These are phyloP conservation scores for Felis chaus DNA, from an alignment of 2,113 vertebrate genomes.

Conservation along the genomic window DNA sequence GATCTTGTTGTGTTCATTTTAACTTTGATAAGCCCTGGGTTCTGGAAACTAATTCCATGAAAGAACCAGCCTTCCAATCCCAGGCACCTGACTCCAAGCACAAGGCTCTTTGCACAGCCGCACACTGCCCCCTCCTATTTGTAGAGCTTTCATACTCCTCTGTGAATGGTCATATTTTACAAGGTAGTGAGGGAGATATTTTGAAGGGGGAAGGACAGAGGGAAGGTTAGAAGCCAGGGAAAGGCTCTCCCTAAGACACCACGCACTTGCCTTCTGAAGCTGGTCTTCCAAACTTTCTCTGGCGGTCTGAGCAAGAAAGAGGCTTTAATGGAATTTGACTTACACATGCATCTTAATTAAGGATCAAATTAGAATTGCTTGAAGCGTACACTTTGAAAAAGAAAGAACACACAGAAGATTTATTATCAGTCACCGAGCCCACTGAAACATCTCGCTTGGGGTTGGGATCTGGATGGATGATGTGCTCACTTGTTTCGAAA, in stretches of 20 bases:
- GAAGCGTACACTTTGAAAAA: conserved; percentile 34
- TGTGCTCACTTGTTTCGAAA: background rate
- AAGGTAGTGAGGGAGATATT: background rate
- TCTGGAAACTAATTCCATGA: background rate
- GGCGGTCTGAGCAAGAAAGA: conserved; percentile 24
- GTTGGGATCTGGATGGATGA: background rate
- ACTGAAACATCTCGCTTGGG: background rate
- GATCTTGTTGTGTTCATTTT: background rate
- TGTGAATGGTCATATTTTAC: background rate
- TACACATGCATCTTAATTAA: conserved; percentile 71
- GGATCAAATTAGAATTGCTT: conserved; percentile 57
- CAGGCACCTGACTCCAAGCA: background rate
- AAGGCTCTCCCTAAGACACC: background rate
- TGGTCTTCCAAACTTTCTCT: background rate
- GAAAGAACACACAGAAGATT: background rate
- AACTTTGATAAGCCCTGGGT: background rate
- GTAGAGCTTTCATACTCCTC: background rate
- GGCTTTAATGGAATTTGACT: conserved; percentile 60
- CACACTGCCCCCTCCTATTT: background rate
- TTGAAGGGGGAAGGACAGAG: background rate
- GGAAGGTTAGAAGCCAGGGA: background rate
- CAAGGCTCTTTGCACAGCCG: background rate
- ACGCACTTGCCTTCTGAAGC: background rate
- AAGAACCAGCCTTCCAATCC: background rate
- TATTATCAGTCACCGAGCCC: background rate